phyloP scores from a whole-genome alignment of 2,888 invertebrate species.

The Fragum sueziense region DNA sequence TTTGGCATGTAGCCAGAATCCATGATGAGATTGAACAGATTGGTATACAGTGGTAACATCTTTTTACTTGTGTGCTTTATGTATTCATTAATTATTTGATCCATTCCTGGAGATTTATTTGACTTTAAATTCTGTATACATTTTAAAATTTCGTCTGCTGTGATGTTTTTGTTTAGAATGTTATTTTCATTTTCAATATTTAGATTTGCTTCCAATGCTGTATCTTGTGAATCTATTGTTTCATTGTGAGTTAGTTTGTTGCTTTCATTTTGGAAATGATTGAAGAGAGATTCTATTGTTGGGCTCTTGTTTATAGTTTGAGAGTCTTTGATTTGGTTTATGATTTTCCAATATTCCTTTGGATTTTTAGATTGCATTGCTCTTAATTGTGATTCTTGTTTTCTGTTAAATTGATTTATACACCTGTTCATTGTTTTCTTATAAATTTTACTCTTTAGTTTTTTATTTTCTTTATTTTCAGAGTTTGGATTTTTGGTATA shows the following conservation, averaged over 20 bases:
- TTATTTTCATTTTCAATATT: background rate
- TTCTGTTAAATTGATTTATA: background rate
- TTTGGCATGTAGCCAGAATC: background rate
- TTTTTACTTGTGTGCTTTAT: background rate
- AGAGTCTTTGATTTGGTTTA: background rate
- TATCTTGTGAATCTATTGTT: background rate
- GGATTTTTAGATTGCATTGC: background rate
- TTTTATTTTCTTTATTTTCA: background rate
- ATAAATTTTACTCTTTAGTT: too few species aligned
- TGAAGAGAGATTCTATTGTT: too few species aligned
- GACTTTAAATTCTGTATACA: background rate
- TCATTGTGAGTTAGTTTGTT: background rate
- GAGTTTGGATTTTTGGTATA: background rate
- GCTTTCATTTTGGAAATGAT: background rate
- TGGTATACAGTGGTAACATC: background rate
- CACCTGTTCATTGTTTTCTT: too few species aligned
- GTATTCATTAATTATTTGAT: background rate
- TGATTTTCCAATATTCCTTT: background rate
- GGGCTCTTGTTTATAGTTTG: background rate
- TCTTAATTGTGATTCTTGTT: background rate
- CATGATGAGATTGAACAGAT: background rate
- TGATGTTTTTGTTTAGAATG: background rate
- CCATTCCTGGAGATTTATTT: background rate
- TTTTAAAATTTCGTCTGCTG: background rate
- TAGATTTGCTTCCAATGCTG: background rate